Percentiles rank a stretch among this genome's conserved stretches.
These are phyloP conservation scores for Pipa parva DNA, from an alignment of 2,113 vertebrate species.

Conservation along the genomic window DNA sequence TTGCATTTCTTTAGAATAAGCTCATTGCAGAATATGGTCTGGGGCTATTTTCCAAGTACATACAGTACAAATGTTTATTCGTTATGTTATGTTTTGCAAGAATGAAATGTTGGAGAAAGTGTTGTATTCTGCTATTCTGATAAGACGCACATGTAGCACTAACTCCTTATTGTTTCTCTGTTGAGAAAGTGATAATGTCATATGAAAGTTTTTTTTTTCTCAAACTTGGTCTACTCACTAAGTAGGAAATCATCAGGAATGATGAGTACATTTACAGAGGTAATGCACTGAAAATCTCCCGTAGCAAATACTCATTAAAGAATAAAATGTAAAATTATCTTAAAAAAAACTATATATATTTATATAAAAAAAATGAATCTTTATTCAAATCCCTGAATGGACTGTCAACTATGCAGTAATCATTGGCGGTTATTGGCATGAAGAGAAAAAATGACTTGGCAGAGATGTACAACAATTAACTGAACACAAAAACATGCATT, in stretches of 20 bases:
- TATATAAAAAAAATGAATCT: conserved; percentile 7
- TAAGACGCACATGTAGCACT: conserved; percentile 36
- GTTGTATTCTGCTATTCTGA: conserved; percentile 27
- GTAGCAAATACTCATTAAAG: conserved; percentile 25
- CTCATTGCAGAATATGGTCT: conserved; percentile 39
- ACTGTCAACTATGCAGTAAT: conserved; percentile 15
- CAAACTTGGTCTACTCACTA: conserved; percentile 16
- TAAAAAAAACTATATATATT: too few relatives aligned
- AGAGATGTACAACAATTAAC: not conserved
- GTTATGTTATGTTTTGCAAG: conserved; percentile 26
- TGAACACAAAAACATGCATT: not conserved
- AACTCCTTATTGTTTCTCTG: conserved; percentile 34
- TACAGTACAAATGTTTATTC: conserved; percentile 35
- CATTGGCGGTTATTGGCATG: conserved; percentile 4
- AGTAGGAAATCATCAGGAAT: not conserved
- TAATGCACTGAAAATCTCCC: conserved; percentile 7
- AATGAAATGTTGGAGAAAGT: conserved; percentile 26
- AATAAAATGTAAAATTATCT: conserved; percentile 8
- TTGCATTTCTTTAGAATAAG: conserved; percentile 41
- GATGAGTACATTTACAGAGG: conserved; percentile 12
- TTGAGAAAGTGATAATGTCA: conserved; percentile 36
- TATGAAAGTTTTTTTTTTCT: conserved; percentile 14
- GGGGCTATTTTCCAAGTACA: conserved; percentile 41
- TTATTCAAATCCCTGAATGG: conserved; percentile 4
- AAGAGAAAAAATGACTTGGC: conserved; percentile 12